These are phyloP conservation scores for Suncus etruscus DNA, from an alignment of 2,113 vertebrate genomes.

Conservation along the genomic window DNA sequence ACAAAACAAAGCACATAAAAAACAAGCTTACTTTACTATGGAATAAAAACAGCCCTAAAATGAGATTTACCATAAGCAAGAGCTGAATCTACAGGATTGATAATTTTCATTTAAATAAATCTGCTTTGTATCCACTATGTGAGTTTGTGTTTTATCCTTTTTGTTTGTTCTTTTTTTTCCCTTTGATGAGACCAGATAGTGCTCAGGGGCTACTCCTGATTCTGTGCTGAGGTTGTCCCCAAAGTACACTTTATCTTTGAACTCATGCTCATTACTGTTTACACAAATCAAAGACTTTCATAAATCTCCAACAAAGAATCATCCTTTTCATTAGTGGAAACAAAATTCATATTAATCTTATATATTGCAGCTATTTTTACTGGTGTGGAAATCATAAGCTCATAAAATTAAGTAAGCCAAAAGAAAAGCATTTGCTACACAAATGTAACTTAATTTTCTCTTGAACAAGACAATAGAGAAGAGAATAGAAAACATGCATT, in stretches of 20 bases:
- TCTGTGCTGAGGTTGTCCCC: neutral
- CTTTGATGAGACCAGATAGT: too few relatives aligned
- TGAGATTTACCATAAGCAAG: neutral
- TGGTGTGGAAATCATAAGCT: slow-evolving; percentile 29
- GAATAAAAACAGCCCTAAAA: neutral
- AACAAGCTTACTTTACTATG: neutral
- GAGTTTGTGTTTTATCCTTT: neutral
- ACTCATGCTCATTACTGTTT: neutral
- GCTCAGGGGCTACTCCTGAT: too few relatives aligned
- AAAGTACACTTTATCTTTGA: neutral
- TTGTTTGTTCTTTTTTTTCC: too few relatives aligned
- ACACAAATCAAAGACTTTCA: neutral
- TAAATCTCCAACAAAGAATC: neutral
- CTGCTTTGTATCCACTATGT: neutral
- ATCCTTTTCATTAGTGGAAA: neutral
- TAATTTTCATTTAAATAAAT: neutral
- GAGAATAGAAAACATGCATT: neutral
- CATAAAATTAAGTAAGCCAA: neutral
- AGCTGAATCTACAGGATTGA: neutral
- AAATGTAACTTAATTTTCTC: slow-evolving; percentile 21
- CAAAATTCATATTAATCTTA: neutral
- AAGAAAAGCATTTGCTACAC: neutral
- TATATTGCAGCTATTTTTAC: neutral
- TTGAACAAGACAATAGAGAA: neutral
- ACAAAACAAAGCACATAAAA: too few relatives aligned